These are phyloP conservation scores for Basileuterus tristriatus DNA, from an alignment of 2,797 vertebrate species.

Conservation along the genomic window DNA sequence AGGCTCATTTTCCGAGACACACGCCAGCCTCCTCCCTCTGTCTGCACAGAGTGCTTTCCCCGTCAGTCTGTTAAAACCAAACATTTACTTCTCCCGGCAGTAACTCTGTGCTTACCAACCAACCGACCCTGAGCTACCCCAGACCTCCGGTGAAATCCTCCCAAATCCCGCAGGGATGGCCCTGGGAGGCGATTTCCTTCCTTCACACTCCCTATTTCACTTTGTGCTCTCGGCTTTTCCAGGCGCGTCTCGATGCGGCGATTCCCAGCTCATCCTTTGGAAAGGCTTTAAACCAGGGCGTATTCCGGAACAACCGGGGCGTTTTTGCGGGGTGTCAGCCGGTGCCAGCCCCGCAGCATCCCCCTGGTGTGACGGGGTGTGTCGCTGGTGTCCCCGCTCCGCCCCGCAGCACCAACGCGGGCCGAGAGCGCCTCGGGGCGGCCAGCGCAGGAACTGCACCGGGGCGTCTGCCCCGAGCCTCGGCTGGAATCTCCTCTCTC, in stretches of 20 bases:
- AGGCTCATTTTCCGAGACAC: not conserved
- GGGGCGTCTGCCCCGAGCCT: too few relatives aligned
- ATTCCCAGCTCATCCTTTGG: not conserved
- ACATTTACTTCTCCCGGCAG: not conserved
- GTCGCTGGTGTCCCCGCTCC: rapidly evolving
- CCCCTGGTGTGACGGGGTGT: not conserved
- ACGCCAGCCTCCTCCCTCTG: not conserved
- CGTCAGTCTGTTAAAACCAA: not conserved
- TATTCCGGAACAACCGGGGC: not conserved
- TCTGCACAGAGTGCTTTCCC: not conserved
- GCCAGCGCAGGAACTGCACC: not conserved
- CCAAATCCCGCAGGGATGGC: not conserved
- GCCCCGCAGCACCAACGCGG: not conserved
- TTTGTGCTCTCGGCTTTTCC: not conserved
- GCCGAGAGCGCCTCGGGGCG: not conserved
- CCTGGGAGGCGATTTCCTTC: rapidly evolving
- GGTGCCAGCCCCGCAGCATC: not conserved
- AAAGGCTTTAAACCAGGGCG: not conserved
- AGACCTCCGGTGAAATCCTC: not conserved
- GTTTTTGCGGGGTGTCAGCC: not conserved
- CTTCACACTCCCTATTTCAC: not conserved
- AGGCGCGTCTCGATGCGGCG: not conserved
- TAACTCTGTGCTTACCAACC: not conserved
- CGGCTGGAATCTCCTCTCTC: rapidly evolving
- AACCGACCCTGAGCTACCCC: not conserved